Evolutionary conservation across 2,888 invertebrate genomes (phyloP).

Genomic region (Cheilosia pagana): DNA sequence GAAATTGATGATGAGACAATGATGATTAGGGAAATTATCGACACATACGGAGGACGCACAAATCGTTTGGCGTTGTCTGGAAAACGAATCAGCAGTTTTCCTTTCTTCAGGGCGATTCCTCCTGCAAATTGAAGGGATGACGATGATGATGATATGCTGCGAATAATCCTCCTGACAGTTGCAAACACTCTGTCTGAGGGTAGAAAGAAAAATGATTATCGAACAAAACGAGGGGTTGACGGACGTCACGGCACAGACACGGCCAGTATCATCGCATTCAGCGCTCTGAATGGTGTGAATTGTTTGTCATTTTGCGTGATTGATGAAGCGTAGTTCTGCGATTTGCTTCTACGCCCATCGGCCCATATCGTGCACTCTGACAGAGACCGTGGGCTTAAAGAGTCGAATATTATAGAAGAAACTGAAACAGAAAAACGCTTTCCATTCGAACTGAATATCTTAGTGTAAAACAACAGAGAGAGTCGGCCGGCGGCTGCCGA

Average conservation of each 20-base stretch:
- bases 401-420: not conserved
- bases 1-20: slow-evolving; percentile 50
- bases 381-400: not conserved
- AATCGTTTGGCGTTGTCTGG: slow-evolving; percentile 13
- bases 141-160: slow-evolving; percentile 59
- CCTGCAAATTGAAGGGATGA: slow-evolving; percentile 35
- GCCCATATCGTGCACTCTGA: slow-evolving; percentile 40
- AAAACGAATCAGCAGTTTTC: slow-evolving; percentile 70
- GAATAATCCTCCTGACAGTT: slow-evolving; percentile 73
- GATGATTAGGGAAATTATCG: slow-evolving; percentile 46
- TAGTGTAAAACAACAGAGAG: slow-evolving; percentile 39
- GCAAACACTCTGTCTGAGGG: slow-evolving; percentile 64
- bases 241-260: slow-evolving; percentile 18
- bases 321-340: slow-evolving; percentile 77
- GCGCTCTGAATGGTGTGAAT: slow-evolving; percentile 76
- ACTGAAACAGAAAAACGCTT: not conserved
- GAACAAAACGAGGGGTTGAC: slow-evolving; percentile 55
- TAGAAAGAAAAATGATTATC: slow-evolving; percentile 71
- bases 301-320: slow-evolving; percentile 79
- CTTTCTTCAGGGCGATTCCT: slow-evolving; percentile 32
- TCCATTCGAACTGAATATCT: slow-evolving; percentile 41
- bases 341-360: slow-evolving; percentile 76
- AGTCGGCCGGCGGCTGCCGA: not conserved
- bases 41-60: slow-evolving; percentile 18
- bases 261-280: slow-evolving; percentile 55